phyloP scores from a whole-genome alignment of 2,113 vertebrate genomes.

The Cariama cristata region DNA sequence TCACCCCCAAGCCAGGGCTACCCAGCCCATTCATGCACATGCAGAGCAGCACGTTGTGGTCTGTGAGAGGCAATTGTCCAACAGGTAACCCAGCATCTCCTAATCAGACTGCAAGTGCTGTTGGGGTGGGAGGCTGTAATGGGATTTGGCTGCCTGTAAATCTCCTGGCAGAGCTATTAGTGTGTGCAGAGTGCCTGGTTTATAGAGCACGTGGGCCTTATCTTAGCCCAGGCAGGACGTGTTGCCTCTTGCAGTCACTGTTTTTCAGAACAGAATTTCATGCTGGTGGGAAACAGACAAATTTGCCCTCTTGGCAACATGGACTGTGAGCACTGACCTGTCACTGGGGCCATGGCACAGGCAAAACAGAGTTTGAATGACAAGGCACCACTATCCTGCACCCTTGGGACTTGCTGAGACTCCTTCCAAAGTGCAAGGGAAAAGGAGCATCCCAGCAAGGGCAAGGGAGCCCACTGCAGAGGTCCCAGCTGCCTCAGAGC shows the following conservation, averaged over 20 bases:
- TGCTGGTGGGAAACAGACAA: background rate
- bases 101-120: fast-evolving
- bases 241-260: background rate
- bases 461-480: fast-evolving
- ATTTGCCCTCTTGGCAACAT: background rate
- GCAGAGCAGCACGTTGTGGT: fast-evolving
- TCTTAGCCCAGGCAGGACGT: fast-evolving
- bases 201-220: background rate
- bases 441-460: background rate
- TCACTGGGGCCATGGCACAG: background rate
- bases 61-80: background rate
- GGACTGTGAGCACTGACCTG: fast-evolving
- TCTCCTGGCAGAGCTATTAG: background rate
- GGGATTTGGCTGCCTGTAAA: background rate
- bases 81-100: background rate
- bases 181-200: background rate
- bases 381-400: fast-evolving
- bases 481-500: background rate
- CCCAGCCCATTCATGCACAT: background rate
- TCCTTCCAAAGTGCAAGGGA: background rate
- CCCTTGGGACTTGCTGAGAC: background rate
- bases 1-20: background rate
- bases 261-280: background rate
- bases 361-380: background rate
- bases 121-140: background rate